A percentile compares a stretch with the other conserved stretches of the same genome.
Conservation (phyloP, 2,888 invertebrate species). For the Noctua janthina region DNA sequence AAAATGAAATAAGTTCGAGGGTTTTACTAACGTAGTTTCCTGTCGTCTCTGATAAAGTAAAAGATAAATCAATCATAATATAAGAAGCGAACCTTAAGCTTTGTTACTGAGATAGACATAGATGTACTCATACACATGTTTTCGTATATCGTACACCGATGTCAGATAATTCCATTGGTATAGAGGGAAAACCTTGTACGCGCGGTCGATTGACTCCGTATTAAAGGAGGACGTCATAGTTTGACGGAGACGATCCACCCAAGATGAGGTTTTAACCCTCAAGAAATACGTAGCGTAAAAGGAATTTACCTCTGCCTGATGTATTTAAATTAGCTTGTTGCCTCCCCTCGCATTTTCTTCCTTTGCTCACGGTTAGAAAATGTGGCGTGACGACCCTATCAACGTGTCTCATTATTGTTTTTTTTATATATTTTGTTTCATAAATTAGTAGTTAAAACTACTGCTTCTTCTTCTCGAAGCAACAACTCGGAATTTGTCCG, state of each 20-base stretch:
- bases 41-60: constrained; percentile 16
- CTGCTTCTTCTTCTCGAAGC: background rate
- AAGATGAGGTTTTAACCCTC: constrained; percentile 55
- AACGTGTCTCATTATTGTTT: constrained; percentile 36
- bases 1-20: constrained; percentile 10
- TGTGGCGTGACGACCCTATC: constrained; percentile 29
- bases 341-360: constrained; percentile 54
- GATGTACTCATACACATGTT: background rate
- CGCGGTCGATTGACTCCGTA: constrained; percentile 45
- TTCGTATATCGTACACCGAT: constrained; percentile 17
- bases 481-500: background rate
- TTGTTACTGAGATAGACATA: background rate
- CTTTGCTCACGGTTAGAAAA: constrained; percentile 44
- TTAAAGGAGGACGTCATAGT: constrained; percentile 53
- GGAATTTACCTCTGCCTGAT: constrained; percentile 55
- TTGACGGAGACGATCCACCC: constrained; percentile 47
- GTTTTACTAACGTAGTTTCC: constrained; percentile 26
- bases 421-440: background rate
- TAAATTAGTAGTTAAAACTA: background rate
- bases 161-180: constrained; percentile 53
- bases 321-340: constrained; percentile 65
- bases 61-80: constrained; percentile 32
- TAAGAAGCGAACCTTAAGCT: constrained; percentile 5
- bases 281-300: constrained; percentile 56
- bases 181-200: constrained; percentile 37